phyloP scores from a whole-genome alignment of 2,113 vertebrate genomes.

The Chloropsis cyanopogon region DNA sequence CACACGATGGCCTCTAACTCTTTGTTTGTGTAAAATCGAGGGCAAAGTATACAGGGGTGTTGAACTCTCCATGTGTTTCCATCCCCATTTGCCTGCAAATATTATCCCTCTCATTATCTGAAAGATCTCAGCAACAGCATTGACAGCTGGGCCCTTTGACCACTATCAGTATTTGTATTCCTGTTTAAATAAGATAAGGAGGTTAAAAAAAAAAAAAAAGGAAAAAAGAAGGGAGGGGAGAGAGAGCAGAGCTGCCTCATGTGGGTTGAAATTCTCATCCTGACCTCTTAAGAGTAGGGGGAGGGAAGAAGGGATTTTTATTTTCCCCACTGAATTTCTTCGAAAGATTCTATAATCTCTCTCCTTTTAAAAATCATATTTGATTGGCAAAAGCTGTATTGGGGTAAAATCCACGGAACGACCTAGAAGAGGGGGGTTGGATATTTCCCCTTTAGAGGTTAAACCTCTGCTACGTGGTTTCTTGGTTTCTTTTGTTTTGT shows the following conservation, averaged over 20 bases:
- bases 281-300: background rate
- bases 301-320: background rate
- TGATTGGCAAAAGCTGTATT: background rate
- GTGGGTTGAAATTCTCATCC: background rate
- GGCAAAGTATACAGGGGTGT: background rate
- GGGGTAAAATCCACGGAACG: background rate
- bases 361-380: background rate
- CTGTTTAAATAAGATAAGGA: constrained; percentile 41
- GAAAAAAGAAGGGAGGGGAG: background rate
- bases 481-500: background rate
- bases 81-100: background rate
- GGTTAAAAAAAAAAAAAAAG: background rate
- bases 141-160: background rate
- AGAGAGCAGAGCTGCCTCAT: background rate
- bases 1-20: background rate
- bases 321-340: background rate
- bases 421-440: background rate
- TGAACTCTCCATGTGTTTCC: background rate
- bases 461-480: constrained; percentile 7
- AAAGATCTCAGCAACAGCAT: background rate
- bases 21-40: background rate
- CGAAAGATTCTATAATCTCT: background rate
- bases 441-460: background rate
- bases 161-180: constrained; percentile 17
- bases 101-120: background rate